phyloP scores from a whole-genome alignment of 1,140 invertebrate genomes.

The Rhagoletis zephyria region DNA sequence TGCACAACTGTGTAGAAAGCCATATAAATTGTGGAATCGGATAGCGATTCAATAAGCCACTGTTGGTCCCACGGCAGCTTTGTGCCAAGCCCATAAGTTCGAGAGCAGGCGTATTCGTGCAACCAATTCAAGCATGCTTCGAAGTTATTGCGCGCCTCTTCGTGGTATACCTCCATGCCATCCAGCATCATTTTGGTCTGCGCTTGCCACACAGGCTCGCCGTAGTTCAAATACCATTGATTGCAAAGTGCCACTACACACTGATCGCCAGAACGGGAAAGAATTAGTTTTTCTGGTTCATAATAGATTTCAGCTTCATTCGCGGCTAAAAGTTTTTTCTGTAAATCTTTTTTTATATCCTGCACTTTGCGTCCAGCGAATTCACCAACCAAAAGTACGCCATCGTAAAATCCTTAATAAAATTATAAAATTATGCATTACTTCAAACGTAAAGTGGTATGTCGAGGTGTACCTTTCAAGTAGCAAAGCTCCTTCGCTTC shows the following conservation, averaged over 20 bases:
- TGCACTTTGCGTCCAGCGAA: constrained; percentile 93
- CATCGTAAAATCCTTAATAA: constrained; percentile 89
- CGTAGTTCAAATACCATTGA: constrained; percentile 99
- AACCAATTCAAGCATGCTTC: constrained; percentile 93
- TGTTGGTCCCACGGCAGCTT: constrained; percentile 96
- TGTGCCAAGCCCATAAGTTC: constrained; percentile 96
- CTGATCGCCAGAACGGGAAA: constrained; percentile 97
- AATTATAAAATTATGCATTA: not conserved
- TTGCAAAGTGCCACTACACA: constrained; percentile 99
- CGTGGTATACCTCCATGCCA: constrained; percentile 90
- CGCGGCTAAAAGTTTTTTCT: constrained; percentile 84
- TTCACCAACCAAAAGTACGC: constrained; percentile 89
- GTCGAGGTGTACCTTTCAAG: constrained; percentile 80
- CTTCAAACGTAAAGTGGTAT: not conserved
- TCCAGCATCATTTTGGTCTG: constrained; percentile 81
- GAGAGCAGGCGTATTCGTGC: constrained; percentile 97
- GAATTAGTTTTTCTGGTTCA: constrained; percentile 97
- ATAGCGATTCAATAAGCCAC: constrained; percentile 98
- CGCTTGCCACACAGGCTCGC: constrained; percentile 89
- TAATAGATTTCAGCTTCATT: constrained; percentile 92
- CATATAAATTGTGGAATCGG: constrained; percentile 99
- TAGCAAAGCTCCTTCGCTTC: constrained; percentile 98
- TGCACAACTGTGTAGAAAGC: constrained; percentile 98
- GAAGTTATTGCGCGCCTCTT: constrained; percentile 96
- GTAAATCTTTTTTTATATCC: constrained; percentile 93